Evolutionary conservation across 2,888 invertebrate species (phyloP), one percentile per base, ranked within the genome.

Genomic region (Odontothrips loti): DNA sequence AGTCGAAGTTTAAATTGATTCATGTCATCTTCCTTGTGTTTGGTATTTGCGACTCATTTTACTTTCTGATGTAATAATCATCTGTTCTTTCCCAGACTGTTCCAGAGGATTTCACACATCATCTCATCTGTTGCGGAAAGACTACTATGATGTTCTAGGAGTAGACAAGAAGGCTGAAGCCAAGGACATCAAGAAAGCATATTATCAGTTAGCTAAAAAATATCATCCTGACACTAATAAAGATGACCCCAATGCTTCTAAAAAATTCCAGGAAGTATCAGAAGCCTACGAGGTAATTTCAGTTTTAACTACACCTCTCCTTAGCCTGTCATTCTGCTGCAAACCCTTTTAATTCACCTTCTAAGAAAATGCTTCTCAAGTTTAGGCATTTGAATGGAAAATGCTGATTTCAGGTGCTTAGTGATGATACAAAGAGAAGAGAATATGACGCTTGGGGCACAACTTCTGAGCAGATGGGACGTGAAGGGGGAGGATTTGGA

Each of bases 221-320:
- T 97, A 95, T 87, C 99, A 99, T 87, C 99, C 99, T 0, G 99
- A 99, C 88, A 96, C 97, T 1, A 98, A 97, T 87, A 98, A 98
- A 88, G 91, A 93, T 84, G 96, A 97, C 87, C 94, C 96, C 79
- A 91, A 94, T 86, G 92, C 98, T 15, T 91, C 93, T 48, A 94
- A 93, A 86, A 98, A 97, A 87, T 99, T 99, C 87, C 98, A 98
- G 87, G 96, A 97, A 87, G 97, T 99, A 0, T 97, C 98, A 0
- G 99, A 99, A 89, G 99, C 99, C 0, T 99, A 99, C 88, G 98
- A 99, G 90, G 97, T 98, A 87, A 23, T 27, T 27, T 75, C 68
- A 75, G 10, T 3, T 27, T 75, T 27, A 75, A 58, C 20, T 17
- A 58, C 17, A 58, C 20, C 0, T 9, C 58, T 58, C 20, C 15